Base-by-base conservation (phyloP, 2,113 vertebrate species). In the Bombycilla garrulus region DNA sequence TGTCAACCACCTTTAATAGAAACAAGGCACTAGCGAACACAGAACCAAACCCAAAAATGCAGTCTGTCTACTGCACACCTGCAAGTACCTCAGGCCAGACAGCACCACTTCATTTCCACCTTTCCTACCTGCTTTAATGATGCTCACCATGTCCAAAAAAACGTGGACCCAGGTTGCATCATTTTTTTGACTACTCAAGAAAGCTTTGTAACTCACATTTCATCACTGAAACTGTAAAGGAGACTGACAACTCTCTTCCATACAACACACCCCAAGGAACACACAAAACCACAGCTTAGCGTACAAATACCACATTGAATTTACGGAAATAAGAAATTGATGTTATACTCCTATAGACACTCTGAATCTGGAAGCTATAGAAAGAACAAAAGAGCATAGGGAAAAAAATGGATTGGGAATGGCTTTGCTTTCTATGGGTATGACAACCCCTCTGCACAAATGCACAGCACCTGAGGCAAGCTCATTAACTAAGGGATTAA, bases 131-230 rank as follows among this genome's bases (percentile, higher is more conserved):
- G 36, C 26, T 92, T 80, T 67, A 65, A 24, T 25, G 24, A 64
- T 35, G 24, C 8, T 81, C 28, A 22, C 5, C 1, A 3, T 22
- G 10, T 51, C 7, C 7, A n/a, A 58, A 70, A 42, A 45, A 31
- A 40, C 25, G 4, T 15, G 21, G 7, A 21, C 4, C 5, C 11
- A 12, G 3, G 4, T 29, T 47, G 12, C n/a, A 61, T 25, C 0
- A 31, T 24, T 73, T 92, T 92, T 76, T 36, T 76, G 48, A 65
- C 24, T 64, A 40, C 67, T 29, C 44, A 26, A 73, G 42, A 65
- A 82, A 86, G 12, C 22, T 86, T 38, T 73, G 3, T 24, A 77
- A 65, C 9, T 33, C 29, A 31, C 3, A 2, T 61, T 84, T 69
- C 21, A 51, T 50, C 60, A 66, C 18, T 51, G 33, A 77, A 70